Conservation (phyloP, 2,888 invertebrate genomes). For the Limnephilus rhombicus region DNA sequence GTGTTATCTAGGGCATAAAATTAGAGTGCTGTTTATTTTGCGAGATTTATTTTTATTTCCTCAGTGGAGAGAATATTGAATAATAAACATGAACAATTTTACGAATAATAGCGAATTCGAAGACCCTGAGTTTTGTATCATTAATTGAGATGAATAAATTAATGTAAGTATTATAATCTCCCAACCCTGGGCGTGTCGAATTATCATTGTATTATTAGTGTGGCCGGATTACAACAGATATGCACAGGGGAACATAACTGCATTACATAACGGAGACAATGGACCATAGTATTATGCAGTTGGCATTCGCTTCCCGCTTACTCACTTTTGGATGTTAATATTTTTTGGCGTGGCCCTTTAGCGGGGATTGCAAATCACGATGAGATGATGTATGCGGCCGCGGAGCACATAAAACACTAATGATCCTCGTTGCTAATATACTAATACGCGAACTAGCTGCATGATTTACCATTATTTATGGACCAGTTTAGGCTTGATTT, state of each 20-base stretch:
- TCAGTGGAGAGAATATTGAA: background rate
- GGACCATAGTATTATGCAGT: conserved; percentile 43
- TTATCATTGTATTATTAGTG: conserved; percentile 25
- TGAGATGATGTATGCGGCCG: conserved; percentile 9
- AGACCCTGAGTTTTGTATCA: conserved; percentile 1
- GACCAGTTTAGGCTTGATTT: conserved; percentile 28
- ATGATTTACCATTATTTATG: conserved; percentile 26
- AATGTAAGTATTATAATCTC: background rate
- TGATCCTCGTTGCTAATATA: background rate
- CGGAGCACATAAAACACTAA: background rate
- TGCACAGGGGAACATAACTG: background rate
- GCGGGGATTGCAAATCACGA: conserved; percentile 18
- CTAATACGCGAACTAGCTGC: conserved; percentile 14
- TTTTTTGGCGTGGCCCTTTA: background rate
- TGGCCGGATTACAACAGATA: conserved; percentile 36
- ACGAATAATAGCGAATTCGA: background rate
- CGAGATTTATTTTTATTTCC: background rate
- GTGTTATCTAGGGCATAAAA: background rate
- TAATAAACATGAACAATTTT: background rate
- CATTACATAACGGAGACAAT: conserved; percentile 31
- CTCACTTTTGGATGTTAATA: background rate
- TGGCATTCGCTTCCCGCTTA: conserved; percentile 24
- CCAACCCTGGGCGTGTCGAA: background rate
- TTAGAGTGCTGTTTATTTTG: background rate
- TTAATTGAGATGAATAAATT: background rate